Percentiles rank a stretch among this genome's conserved stretches.
phyloP scores from a whole-genome alignment of 2,113 vertebrate genomes.

The Bubalus kerabau region DNA sequence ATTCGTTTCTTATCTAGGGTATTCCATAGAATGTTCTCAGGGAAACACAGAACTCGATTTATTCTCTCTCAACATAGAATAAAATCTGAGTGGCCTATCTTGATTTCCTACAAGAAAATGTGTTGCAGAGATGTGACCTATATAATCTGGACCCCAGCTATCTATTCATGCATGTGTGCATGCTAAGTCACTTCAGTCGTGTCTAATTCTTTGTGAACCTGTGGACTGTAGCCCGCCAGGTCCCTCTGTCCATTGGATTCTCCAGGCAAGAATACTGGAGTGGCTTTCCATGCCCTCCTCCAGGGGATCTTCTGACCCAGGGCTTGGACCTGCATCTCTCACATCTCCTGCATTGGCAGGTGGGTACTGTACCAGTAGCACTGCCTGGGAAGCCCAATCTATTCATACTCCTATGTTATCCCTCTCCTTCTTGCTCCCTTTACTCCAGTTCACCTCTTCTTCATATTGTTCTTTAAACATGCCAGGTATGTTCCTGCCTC shows the following conservation, averaged over 20 bases:
- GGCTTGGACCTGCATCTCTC: background rate
- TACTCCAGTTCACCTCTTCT: background rate
- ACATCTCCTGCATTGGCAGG: background rate
- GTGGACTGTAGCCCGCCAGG: background rate
- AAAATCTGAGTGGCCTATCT: background rate
- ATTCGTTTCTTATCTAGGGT: background rate
- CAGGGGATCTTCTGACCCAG: background rate
- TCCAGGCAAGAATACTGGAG: background rate
- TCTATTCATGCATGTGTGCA: background rate
- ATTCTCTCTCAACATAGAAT: background rate
- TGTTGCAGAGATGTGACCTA: background rate
- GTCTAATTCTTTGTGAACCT: background rate
- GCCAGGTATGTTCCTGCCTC: background rate
- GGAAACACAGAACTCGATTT: background rate
- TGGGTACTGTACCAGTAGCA: background rate
- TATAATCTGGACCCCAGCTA: background rate
- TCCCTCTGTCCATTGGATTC: background rate
- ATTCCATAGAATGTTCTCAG: background rate
- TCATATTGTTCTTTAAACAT: background rate
- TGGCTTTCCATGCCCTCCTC: background rate
- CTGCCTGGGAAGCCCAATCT: background rate
- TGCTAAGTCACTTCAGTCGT: background rate
- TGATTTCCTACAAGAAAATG: background rate
- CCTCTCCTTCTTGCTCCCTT: background rate
- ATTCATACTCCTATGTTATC: accelerated